These are phyloP conservation scores for Sinocyclocheilus rhinocerous DNA, from an alignment of 2,113 vertebrate genomes.

Conservation along the genomic window DNA sequence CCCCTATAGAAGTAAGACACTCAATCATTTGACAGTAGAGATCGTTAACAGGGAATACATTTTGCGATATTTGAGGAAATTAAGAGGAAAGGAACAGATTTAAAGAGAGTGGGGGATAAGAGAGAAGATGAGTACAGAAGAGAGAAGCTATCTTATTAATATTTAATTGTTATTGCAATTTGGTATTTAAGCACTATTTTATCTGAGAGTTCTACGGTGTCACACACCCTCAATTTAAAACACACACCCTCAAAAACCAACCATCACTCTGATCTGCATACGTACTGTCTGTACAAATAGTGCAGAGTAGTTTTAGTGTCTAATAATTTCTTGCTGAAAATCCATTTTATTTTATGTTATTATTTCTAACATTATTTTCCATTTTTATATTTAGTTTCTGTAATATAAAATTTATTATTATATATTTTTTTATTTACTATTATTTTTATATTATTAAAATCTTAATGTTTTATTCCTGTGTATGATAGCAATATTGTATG, in stretches of 20 bases:
- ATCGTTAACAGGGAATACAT: not conserved
- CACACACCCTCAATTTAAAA: slow-evolving; percentile 4
- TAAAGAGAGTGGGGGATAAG: not conserved
- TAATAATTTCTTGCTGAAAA: not conserved
- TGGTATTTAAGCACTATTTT: not conserved
- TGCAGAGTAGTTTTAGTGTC: not conserved
- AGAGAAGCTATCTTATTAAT: not conserved
- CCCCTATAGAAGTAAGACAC: slow-evolving; percentile 3
- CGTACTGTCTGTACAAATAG: not conserved
- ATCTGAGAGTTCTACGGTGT: not conserved
- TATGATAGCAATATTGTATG: not conserved
- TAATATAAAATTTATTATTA: not conserved
- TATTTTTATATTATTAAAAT: not conserved
- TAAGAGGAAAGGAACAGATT: slow-evolving; percentile 7
- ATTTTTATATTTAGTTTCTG: not conserved
- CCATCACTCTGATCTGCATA: not conserved
- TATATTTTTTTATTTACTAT: not conserved
- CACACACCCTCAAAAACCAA: not conserved
- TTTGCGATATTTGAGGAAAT: slow-evolving; percentile 19
- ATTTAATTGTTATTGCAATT: not conserved
- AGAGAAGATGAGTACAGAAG: not conserved
- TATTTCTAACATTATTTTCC: not conserved
- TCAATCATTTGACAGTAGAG: not conserved
- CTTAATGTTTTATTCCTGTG: not conserved
- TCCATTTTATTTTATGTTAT: not conserved